Evolutionary conservation across 2,797 vertebrate species (phyloP), one percentile per base, ranked within the genome.

Genomic region (Malacoctenus gilli): DNA sequence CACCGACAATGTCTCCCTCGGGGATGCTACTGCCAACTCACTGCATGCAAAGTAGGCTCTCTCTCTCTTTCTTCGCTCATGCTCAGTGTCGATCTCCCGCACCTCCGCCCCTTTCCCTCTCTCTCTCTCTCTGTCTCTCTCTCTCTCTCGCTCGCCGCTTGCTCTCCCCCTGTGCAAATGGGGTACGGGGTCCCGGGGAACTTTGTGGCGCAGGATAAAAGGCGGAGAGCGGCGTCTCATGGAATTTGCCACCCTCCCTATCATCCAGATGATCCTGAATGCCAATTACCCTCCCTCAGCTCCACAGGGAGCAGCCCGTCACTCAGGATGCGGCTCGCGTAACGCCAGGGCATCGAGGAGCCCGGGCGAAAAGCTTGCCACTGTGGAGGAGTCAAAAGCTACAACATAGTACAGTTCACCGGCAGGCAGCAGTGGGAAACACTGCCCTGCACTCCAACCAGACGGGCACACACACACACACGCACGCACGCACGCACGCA

Each of bases 251-350:
- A 79, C 79, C 74, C 80, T 85, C 76, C 86, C 77, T 86, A 89
- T 89, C 88, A 84, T 81, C 76, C 68, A 83, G 83, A 88, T 87
- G 86, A 91, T 90, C 85, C 89, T 88, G 88, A 92, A 91, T 92
- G 89, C 84, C 89, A 92, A 90, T 92, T 92, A 92, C 84, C 82
- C 82, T 75, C 71, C 76, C 52, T 31, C 49, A 11, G 61, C 84
- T 88, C 87, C 83, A 78, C 68, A 63, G 84, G 86, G 89, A 91
- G 82, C 60, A 19, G 66, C 69, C 87, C 91, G 91, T 90, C 91
- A 91, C 77, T 91, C 89, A 91, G 61, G 74, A 84, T 77, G 67
- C 6, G 54, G 56, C 66, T 82, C 21, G 53, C 74, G 78, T 85
- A 83, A 77, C 78, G 73, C 50, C 5, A 9, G 74, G 75, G 70